A percentile compares a stretch with the other conserved stretches of the same genome.
Conservation (phyloP, 2,888 invertebrate genomes). For the Tanypteryx hageni region DNA sequence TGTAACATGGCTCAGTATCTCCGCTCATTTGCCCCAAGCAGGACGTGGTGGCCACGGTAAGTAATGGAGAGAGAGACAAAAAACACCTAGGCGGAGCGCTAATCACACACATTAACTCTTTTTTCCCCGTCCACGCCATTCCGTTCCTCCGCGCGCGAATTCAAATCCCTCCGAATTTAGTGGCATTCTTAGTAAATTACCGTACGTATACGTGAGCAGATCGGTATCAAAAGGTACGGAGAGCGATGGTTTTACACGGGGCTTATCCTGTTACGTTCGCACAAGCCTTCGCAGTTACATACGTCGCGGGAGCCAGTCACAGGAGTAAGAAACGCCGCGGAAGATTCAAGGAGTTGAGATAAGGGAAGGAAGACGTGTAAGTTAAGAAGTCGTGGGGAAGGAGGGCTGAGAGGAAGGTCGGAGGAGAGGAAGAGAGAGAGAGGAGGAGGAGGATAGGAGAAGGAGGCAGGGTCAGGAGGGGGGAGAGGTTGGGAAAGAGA, state of each 20-base stretch:
- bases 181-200: slow-evolving; percentile 14
- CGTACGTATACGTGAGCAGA: background rate
- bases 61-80: background rate
- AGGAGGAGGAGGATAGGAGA: background rate
- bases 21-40: background rate
- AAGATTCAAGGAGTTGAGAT: slow-evolving; percentile 9
- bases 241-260: background rate
- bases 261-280: slow-evolving; percentile 14
- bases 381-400: background rate
- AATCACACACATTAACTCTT: background rate
- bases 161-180: background rate
- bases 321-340: background rate
- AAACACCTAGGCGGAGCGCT: background rate
- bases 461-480: background rate
- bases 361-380: slow-evolving; percentile 11
- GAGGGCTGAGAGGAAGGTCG: background rate
- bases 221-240: background rate
- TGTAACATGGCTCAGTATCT: background rate
- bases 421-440: background rate
- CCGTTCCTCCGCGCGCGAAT: background rate
- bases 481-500: background rate
- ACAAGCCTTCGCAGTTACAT: background rate
- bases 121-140: slow-evolving; percentile 1
- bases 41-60: background rate
- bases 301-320: background rate